phyloP scores from a whole-genome alignment of 2,888 invertebrate species.

The Tyria jacobaeae region DNA sequence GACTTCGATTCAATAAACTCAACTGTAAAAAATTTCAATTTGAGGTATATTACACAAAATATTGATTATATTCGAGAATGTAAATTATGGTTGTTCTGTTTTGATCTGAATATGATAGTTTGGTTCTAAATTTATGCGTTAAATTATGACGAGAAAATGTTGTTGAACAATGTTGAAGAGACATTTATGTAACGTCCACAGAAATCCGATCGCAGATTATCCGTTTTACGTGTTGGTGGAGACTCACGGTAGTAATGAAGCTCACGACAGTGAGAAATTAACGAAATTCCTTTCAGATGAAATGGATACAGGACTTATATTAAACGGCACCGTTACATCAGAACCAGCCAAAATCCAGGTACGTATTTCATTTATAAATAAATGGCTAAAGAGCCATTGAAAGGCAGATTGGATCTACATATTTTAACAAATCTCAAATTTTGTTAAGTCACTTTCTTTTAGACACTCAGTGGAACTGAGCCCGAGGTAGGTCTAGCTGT shows the following conservation, averaged over 20 bases:
- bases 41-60: conserved; percentile 69
- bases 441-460: too few relatives aligned
- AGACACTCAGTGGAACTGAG: too few relatives aligned
- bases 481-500: too few relatives aligned
- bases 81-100: background rate
- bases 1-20: conserved; percentile 91
- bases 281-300: conserved; percentile 91
- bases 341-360: conserved; percentile 94
- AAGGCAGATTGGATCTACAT: too few relatives aligned
- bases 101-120: background rate
- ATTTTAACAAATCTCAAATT: too few relatives aligned
- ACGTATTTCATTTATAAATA: conserved; percentile 39
- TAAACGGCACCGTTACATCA: conserved; percentile 94
- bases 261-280: conserved; percentile 96
- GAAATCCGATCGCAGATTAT: conserved; percentile 88
- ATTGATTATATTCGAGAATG: background rate
- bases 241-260: conserved; percentile 93
- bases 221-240: conserved; percentile 96
- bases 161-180: background rate
- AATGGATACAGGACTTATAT: conserved; percentile 90
- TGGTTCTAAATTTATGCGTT: too few relatives aligned
- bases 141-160: background rate
- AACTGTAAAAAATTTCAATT: conserved; percentile 86
- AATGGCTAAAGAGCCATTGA: too few relatives aligned
- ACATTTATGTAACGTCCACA: conserved; percentile 37